Conservation (phyloP, 2,888 invertebrate genomes). For the Himalopsyche tibetana region DNA sequence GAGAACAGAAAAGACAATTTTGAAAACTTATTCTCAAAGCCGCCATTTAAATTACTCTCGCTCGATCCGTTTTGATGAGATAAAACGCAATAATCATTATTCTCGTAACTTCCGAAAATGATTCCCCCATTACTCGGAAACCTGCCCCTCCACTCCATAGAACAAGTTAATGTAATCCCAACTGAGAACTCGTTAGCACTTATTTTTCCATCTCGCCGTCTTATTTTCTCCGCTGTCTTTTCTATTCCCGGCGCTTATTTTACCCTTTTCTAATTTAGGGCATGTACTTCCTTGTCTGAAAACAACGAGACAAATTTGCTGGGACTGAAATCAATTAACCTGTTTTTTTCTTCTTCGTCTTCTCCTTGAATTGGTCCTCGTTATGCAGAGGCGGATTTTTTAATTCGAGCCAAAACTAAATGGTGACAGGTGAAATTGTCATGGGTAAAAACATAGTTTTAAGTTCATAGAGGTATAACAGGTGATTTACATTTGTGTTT, state of each 20-base stretch:
- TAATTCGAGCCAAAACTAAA: too few relatives aligned
- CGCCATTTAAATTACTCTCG: too few relatives aligned
- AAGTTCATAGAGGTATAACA: too few relatives aligned
- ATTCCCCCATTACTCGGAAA: conserved; percentile 18
- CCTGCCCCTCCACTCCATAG: background rate
- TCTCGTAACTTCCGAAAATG: background rate
- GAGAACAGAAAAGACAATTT: too few relatives aligned
- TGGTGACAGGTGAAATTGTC: too few relatives aligned
- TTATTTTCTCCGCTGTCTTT: background rate
- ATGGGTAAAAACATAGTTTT: too few relatives aligned
- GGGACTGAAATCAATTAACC: conserved; percentile 22
- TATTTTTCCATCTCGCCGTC: conserved; percentile 39
- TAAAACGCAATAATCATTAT: background rate
- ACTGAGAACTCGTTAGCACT: conserved; percentile 47
- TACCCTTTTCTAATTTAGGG: conserved; percentile 31
- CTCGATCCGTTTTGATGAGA: too few relatives aligned
- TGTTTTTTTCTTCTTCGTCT: background rate
- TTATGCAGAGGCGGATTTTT: background rate
- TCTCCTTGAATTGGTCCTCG: background rate
- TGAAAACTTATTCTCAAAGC: too few relatives aligned
- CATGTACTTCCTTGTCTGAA: conserved; percentile 8
- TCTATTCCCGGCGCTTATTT: background rate
- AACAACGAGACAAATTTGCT: conserved; percentile 3
- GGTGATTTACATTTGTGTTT: too few relatives aligned
- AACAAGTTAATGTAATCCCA: conserved; percentile 49